A percentile compares a stretch with the other conserved stretches of the same genome.
phyloP scores from a whole-genome alignment of 1,140 invertebrate genomes.

The Luehdorfia chinensis region DNA sequence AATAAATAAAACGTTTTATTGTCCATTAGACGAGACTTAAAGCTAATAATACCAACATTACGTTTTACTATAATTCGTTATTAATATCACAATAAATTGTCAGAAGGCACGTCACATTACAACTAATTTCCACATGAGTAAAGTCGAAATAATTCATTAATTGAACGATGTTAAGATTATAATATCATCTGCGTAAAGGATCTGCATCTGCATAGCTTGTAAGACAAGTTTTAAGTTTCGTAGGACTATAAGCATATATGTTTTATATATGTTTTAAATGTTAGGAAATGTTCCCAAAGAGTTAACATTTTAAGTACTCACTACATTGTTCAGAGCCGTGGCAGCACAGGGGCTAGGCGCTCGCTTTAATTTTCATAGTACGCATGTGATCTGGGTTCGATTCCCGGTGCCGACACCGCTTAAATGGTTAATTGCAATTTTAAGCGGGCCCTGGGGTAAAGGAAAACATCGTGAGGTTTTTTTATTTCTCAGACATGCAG shows the following conservation, averaged over 20 bases:
- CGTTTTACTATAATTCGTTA: conserved; percentile 40
- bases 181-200: background rate
- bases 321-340: too few relatives aligned
- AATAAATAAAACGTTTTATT: conserved; percentile 6
- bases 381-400: too few relatives aligned
- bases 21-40: conserved; percentile 25
- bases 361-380: too few relatives aligned
- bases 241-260: background rate
- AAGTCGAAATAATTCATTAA: background rate
- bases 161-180: background rate
- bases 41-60: conserved; percentile 41
- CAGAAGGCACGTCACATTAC: conserved; percentile 25
- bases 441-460: too few relatives aligned
- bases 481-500: too few relatives aligned
- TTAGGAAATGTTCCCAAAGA: too few relatives aligned
- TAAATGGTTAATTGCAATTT: too few relatives aligned
- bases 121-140: conserved; percentile 28
- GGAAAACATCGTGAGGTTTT: too few relatives aligned
- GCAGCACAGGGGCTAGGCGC: too few relatives aligned
- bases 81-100: conserved; percentile 48
- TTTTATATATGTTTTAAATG: too few relatives aligned
- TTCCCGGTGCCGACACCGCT: too few relatives aligned
- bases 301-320: too few relatives aligned
- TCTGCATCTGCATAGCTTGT: background rate
- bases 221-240: background rate